Evolutionary conservation across 2,113 vertebrate species (phyloP).

Genomic region (Tenrec ecaudatus): DNA sequence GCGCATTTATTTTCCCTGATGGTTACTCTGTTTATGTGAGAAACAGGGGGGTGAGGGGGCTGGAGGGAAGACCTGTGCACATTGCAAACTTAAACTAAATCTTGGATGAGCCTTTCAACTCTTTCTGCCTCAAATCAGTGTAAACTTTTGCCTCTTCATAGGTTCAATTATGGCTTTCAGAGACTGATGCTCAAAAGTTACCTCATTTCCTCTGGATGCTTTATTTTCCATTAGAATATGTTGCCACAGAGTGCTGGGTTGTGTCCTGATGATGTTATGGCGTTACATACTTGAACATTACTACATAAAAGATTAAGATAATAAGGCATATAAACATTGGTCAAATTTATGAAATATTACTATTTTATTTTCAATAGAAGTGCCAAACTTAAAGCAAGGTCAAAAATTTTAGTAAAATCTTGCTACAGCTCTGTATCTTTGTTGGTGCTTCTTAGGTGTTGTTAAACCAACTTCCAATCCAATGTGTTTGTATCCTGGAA

Average conservation of each 20-base stretch:
- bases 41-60: not conserved
- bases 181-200: not conserved
- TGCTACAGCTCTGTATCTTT: not conserved
- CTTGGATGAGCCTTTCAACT: not conserved
- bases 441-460: not conserved
- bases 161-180: not conserved
- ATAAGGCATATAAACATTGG: not conserved
- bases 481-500: not conserved
- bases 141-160: not conserved
- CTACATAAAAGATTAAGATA: not conserved
- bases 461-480: not conserved
- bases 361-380: constrained; percentile 14
- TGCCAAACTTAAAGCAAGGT: constrained; percentile 7
- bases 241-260: not conserved
- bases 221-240: not conserved
- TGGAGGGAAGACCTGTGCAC: too few species aligned
- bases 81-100: not conserved
- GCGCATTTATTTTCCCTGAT: constrained; percentile 32
- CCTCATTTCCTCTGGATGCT: not conserved
- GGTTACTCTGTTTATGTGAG: constrained; percentile 4
- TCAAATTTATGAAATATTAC: not conserved
- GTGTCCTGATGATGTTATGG: not conserved
- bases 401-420: not conserved
- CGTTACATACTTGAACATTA: not conserved
- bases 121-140: constrained; percentile 28